phyloP scores from a whole-genome alignment of 2,888 invertebrate species.

The Andrena hattorfiana region DNA sequence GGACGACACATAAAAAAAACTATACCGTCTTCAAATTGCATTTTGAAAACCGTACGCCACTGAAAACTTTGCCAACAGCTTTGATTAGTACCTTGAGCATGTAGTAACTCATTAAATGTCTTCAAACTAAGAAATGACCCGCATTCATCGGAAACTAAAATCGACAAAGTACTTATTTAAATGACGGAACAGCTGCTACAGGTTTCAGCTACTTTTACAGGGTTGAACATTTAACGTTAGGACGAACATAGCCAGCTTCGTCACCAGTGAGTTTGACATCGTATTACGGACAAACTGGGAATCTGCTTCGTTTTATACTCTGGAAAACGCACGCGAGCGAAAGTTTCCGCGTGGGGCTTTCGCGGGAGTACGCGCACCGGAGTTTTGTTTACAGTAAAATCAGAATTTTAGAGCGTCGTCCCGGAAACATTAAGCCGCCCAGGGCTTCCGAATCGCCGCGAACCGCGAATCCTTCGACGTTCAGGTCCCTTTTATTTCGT shows the following conservation, averaged over 20 bases:
- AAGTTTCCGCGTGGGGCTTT: constrained; percentile 39
- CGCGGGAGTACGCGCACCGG: background rate
- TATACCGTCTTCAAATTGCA: too few relatives aligned
- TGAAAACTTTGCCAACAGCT: too few relatives aligned
- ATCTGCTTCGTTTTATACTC: constrained; percentile 41
- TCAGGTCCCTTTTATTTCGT: too few relatives aligned
- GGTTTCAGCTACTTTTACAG: background rate
- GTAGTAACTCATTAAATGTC: too few relatives aligned
- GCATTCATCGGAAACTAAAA: too few relatives aligned
- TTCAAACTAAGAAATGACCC: too few relatives aligned
- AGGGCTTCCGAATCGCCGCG: constrained; percentile 14
- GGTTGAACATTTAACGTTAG: constrained; percentile 6
- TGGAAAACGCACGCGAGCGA: constrained; percentile 33
- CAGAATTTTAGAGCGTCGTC: constrained; percentile 36
- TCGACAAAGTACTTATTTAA: too few relatives aligned
- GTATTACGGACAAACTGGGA: background rate
- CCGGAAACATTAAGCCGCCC: constrained; percentile 36
- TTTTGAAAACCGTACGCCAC: too few relatives aligned
- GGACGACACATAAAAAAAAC: too few relatives aligned
- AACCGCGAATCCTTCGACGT: background rate
- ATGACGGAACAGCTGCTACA: too few relatives aligned
- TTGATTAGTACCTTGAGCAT: too few relatives aligned
- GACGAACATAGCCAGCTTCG: background rate
- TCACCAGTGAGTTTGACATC: constrained; percentile 8
- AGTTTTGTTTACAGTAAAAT: constrained; percentile 34